Evolutionary conservation across 2,797 vertebrate genomes (phyloP).

Genomic region (Onychomys torridus): DNA sequence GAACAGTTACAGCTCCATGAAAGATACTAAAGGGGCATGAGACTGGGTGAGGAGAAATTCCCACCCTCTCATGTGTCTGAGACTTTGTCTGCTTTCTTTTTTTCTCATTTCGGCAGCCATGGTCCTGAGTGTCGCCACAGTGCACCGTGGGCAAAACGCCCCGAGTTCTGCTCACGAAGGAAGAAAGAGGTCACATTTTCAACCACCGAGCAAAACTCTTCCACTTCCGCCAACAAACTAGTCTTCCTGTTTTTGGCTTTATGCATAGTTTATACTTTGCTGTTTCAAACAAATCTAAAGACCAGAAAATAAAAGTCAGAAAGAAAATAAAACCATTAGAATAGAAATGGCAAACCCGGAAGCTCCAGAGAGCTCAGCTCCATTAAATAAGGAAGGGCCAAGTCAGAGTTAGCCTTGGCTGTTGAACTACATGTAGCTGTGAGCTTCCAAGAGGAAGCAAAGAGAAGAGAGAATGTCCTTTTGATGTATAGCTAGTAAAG

Average conservation of each 20-base stretch:
- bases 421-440: not conserved
- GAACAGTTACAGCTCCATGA: not conserved
- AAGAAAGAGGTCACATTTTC: not conserved
- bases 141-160: not conserved
- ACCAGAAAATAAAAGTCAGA: slow-evolving; percentile 2
- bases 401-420: not conserved
- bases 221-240: not conserved
- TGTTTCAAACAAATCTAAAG: slow-evolving; percentile 24
- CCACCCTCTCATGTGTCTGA: not conserved
- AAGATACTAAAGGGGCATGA: too few species aligned
- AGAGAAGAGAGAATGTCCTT: not conserved
- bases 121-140: not conserved
- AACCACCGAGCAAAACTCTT: not conserved
- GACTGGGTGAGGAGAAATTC: not conserved
- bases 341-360: not conserved
- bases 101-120: not conserved
- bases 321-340: slow-evolving; percentile 1
- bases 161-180: not conserved
- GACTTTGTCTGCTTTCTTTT: not conserved
- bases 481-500: not conserved
- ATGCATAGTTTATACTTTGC: not conserved
- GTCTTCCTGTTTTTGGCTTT: not conserved
- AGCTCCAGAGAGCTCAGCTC: not conserved
- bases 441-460: slow-evolving; percentile 36
- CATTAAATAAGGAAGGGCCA: not conserved